Evolutionary conservation across 1,140 invertebrate genomes (phyloP), one percentile per base, ranked within the genome.

Genomic region (Drosophila navojoa): DNA sequence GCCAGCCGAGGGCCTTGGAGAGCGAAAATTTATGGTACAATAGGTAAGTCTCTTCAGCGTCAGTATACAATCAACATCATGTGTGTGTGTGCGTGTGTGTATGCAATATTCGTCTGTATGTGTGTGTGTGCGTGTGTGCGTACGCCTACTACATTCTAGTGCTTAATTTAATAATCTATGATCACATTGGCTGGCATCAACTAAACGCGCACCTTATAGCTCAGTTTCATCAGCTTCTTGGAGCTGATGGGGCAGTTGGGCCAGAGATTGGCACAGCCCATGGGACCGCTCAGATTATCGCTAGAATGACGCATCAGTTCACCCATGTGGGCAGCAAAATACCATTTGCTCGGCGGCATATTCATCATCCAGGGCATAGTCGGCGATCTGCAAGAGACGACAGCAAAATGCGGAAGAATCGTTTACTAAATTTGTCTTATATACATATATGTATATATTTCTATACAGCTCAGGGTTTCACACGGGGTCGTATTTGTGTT

Each of bases 271-370:
- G 91, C 91, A 76, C 91, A 92, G n/a, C 90, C 91, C 76, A 91
- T 91, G 13, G 91, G 91, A 52, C 91, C 91, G 35, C 91, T 91
- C 13, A 90, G 71, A 49, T 82, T 74, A 60, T 92, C 91, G 1
- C 76, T 76, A 0, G 91, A 91, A 38, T 90, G 82, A 4, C 81
- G 80, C 55, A 96, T 94, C 49, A 96, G 91, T 92, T 96, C 96
- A 59, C 96, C 96, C 96, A 96, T 96, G 89, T 96, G 96, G 5
- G 96, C 96, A 0, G 96, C 96, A 90, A 96, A 96, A 90, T 96
- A 96, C 92, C 96, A 96, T 80, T 95, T 95, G 22, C 96, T 96
- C 0, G 95, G 80, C 5, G 95, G 68, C 67, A 71, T 77, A 71
- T 91, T 91, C 86, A 86, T 92, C 55, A 89, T 90, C 87, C 91